phyloP scores from a whole-genome alignment of 2,113 vertebrate genomes.

The Notarius lentiginosus region DNA sequence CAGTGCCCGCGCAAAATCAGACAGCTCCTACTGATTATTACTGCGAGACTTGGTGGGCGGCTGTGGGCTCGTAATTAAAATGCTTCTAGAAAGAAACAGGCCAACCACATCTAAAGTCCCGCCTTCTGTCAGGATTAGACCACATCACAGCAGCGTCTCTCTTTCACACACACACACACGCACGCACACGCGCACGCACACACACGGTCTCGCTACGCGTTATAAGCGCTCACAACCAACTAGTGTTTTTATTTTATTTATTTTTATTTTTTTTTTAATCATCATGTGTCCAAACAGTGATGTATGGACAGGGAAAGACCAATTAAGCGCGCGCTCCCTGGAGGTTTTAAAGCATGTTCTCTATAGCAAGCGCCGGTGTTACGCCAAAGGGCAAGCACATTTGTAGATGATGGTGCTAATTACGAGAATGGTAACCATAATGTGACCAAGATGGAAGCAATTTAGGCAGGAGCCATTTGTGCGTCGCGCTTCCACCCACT shows the following conservation, averaged over 20 bases:
- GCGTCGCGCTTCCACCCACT: constrained; percentile 82
- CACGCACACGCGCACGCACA: constrained; percentile 53
- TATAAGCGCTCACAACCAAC: neutral
- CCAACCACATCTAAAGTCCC: constrained; percentile 83
- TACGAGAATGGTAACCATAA: constrained; percentile 84
- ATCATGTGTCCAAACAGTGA: constrained; percentile 49
- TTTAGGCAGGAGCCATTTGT: constrained; percentile 84
- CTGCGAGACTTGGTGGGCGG: constrained; percentile 78
- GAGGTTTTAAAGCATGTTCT: constrained; percentile 63
- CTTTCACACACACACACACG: constrained; percentile 58
- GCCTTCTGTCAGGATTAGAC: constrained; percentile 74
- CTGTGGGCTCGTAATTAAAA: constrained; percentile 81
- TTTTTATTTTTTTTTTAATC: neutral
- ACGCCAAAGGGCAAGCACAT: constrained; percentile 83
- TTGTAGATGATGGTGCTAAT: constrained; percentile 88
- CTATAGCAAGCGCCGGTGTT: constrained; percentile 69
- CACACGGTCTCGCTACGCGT: constrained; percentile 47
- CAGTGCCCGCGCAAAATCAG: constrained; percentile 57
- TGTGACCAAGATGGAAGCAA: constrained; percentile 88
- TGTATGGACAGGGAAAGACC: constrained; percentile 70
- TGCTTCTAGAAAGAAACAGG: constrained; percentile 82
- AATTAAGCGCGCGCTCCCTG: constrained; percentile 67
- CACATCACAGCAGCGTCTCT: constrained; percentile 80
- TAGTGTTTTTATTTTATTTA: neutral
- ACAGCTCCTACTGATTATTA: constrained; percentile 70